Percentiles rank a stretch among this genome's conserved stretches.
Conservation (phyloP, 2,113 vertebrate genomes). For the Smithornis capensis region DNA sequence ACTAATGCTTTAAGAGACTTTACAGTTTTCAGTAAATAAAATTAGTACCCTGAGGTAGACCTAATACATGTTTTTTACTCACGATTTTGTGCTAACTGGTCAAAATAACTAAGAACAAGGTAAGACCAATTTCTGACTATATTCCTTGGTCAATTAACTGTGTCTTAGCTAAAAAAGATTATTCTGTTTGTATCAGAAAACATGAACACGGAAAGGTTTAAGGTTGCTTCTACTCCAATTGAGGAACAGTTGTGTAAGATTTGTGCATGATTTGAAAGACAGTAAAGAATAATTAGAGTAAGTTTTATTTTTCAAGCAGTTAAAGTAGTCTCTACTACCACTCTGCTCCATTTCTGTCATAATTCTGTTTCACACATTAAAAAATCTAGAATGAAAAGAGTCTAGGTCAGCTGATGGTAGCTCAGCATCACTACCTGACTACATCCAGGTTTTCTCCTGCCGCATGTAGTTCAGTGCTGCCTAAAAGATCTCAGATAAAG, state of each 20-base stretch:
- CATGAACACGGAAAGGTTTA: background rate
- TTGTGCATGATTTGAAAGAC: background rate
- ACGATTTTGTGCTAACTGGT: background rate
- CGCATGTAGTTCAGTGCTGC: background rate
- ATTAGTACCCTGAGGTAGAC: background rate
- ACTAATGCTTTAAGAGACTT: background rate
- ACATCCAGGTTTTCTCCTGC: background rate
- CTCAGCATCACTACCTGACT: background rate
- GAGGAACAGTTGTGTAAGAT: background rate
- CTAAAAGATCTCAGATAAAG: background rate
- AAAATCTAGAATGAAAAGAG: background rate
- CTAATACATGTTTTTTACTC: background rate
- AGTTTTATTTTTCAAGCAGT: background rate
- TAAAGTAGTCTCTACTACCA: background rate
- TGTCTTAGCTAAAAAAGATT: background rate
- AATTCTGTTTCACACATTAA: background rate
- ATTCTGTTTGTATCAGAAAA: background rate
- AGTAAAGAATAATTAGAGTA: background rate
- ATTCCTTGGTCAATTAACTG: background rate
- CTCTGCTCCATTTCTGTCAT: background rate
- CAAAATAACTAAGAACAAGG: background rate
- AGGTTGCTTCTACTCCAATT: background rate
- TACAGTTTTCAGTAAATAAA: background rate
- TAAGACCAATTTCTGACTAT: background rate
- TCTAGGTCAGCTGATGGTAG: background rate